Conservation (phyloP, 35 echinoderm and acorn worm species). For the Apostichopus parvimensis region DNA sequence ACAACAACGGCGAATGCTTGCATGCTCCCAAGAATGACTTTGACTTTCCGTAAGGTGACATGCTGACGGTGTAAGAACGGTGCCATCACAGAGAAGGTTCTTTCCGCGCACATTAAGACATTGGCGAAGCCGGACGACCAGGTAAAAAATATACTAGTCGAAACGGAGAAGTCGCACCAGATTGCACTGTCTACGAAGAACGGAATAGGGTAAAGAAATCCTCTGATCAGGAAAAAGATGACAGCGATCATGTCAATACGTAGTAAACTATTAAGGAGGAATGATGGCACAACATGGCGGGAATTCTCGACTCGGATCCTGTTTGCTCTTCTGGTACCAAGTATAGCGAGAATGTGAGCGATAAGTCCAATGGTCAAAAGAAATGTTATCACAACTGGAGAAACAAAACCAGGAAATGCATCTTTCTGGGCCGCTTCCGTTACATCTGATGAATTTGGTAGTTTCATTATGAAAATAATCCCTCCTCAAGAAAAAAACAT, state of each 20-base stretch:
- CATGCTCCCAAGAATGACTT: neutral
- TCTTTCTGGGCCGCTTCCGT: neutral
- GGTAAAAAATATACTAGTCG: conserved; percentile 26
- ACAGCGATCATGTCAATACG: conserved; percentile 14
- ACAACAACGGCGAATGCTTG: neutral
- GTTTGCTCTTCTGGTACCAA: conserved; percentile 13
- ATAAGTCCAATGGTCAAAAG: conserved; percentile 5
- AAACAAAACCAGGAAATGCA: neutral
- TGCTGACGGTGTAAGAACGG: conserved; percentile 17
- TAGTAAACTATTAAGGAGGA: conserved; percentile 21
- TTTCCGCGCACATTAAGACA: conserved; percentile 31
- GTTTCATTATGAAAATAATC: too few relatives aligned
- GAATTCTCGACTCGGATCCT: neutral
- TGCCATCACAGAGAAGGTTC: conserved; percentile 8
- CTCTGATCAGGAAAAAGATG: neutral
- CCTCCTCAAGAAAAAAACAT: too few relatives aligned
- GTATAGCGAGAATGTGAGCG: conserved; percentile 22
- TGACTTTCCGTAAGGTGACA: neutral
- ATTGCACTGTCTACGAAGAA: neutral
- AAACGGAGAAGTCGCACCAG: neutral
- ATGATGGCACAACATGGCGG: neutral
- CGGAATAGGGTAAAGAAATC: neutral
- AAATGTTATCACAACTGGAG: neutral
- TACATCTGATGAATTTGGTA: too few relatives aligned
- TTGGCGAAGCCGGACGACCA: conserved; percentile 34